Evolutionary conservation across 2,113 vertebrate genomes (phyloP).

Genomic region (Rhipidura dahli): DNA sequence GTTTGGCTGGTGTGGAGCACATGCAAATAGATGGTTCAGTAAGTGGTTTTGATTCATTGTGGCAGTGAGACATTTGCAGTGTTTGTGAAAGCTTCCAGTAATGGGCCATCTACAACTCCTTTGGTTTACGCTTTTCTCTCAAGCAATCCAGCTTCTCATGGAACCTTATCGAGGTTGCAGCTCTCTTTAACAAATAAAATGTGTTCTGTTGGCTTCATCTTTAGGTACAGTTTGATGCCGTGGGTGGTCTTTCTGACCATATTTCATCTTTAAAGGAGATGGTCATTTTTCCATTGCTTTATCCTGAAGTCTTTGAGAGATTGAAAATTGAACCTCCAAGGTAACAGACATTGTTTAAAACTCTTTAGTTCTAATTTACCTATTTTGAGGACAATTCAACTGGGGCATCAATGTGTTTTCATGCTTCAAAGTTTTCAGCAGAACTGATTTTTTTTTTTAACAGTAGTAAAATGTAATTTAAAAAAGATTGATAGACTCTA

Average conservation of each 20-base stretch:
- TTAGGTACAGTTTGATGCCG: conserved; percentile 87
- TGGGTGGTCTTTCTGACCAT: conserved; percentile 88
- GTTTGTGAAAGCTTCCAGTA: background rate
- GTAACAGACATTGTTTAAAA: conserved; percentile 64
- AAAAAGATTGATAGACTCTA: background rate
- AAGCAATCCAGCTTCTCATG: background rate
- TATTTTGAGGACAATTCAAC: background rate
- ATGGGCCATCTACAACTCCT: accelerated
- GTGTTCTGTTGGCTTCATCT: background rate
- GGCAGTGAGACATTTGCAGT: background rate
- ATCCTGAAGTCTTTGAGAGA: conserved; percentile 94
- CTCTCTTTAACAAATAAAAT: background rate
- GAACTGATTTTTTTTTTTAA: background rate
- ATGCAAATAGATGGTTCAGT: conserved; percentile 89
- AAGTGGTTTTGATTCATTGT: conserved; percentile 25
- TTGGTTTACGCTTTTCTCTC: background rate
- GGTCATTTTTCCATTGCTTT: conserved; percentile 93
- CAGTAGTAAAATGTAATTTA: background rate
- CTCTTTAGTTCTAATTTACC: background rate
- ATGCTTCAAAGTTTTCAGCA: background rate
- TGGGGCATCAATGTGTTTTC: background rate
- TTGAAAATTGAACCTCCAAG: conserved; percentile 95
- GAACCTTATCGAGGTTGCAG: background rate
- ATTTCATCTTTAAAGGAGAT: conserved; percentile 95
- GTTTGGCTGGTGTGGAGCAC: conserved; percentile 87